Percentiles rank a stretch among this genome's conserved stretches.
Conservation (phyloP, 2,113 vertebrate species). For the Antechinus flavipes region DNA sequence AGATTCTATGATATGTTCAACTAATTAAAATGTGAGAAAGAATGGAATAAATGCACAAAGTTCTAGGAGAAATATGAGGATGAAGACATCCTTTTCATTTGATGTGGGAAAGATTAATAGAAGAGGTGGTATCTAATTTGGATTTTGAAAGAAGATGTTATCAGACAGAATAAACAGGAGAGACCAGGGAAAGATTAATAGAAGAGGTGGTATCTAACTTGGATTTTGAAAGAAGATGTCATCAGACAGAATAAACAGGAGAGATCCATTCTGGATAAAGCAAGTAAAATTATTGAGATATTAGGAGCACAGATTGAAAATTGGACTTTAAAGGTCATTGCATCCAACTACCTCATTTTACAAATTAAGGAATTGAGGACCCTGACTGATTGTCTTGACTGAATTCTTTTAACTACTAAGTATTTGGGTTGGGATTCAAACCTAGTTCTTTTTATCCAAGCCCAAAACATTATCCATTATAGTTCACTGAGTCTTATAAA, state of each 20-base stretch:
- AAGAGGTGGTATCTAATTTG: neutral
- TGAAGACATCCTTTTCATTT: neutral
- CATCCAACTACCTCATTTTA: neutral
- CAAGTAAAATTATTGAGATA: neutral
- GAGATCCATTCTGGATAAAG: neutral
- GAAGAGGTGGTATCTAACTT: neutral
- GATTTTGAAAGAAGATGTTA: neutral
- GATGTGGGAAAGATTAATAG: neutral
- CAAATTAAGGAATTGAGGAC: neutral
- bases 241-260: neutral
- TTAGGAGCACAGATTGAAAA: neutral
- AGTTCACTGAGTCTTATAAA: neutral
- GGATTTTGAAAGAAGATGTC: neutral
- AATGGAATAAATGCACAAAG: neutral
- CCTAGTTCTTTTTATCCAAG: neutral
- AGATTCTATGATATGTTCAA: neutral
- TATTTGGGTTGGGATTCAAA: neutral
- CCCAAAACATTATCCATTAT: neutral
- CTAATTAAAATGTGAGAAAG: neutral
- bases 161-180: neutral
- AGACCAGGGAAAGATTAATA: neutral
- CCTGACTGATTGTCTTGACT: neutral
- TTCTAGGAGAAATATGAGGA: neutral
- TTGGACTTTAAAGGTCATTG: neutral
- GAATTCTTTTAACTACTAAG: neutral